Evolutionary conservation across 2,113 vertebrate species (phyloP).

Genomic region (Nothoprocta pentlandii): DNA sequence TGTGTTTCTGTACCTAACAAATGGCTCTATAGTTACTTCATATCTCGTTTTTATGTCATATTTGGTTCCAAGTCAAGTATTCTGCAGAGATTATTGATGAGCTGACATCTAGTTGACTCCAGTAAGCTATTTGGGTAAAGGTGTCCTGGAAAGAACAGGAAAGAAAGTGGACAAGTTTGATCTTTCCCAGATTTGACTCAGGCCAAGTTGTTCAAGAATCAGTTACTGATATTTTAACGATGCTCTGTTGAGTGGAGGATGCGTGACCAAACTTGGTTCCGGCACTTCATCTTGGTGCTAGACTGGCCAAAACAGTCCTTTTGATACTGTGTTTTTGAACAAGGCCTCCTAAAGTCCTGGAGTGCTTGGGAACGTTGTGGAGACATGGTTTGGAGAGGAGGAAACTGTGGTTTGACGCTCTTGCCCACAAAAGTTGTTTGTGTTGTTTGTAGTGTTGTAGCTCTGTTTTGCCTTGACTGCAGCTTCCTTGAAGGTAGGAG

Average conservation of each 20-base stretch:
- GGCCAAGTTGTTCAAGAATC: neutral
- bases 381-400: neutral
- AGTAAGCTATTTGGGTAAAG: neutral
- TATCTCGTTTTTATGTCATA: neutral
- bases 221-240: neutral
- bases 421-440: neutral
- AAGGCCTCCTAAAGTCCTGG: neutral
- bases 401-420: conserved; percentile 47
- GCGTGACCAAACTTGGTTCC: neutral
- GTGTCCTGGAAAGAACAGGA: neutral
- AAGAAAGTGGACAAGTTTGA: neutral
- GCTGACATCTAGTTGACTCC: neutral
- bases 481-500: neutral
- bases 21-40: neutral
- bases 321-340: neutral
- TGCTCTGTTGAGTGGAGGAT: neutral
- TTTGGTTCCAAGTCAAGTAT: neutral
- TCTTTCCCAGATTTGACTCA: neutral
- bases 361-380: neutral
- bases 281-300: neutral
- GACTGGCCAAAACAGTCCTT: neutral
- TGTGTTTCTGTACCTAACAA: neutral
- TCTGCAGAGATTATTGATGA: neutral
- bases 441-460: neutral
- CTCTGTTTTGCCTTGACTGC: neutral